Evolutionary conservation across 2,888 invertebrate species (phyloP), one percentile per base, ranked within the genome.

Genomic region (Brachylomia viminalis): DNA sequence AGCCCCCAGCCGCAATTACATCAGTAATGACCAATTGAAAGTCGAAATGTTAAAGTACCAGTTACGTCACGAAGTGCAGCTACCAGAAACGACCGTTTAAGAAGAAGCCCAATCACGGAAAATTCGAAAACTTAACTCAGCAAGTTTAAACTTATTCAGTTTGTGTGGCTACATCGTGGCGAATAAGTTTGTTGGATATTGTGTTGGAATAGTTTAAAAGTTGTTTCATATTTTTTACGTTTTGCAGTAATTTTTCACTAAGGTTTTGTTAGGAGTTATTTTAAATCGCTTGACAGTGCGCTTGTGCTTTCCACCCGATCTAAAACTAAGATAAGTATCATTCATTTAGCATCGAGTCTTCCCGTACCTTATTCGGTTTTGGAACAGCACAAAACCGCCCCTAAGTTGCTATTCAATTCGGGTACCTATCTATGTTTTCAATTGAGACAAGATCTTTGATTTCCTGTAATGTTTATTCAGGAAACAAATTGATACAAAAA

Each of bases 11-110:
- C 47, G 67, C 84, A 59, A 79, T 84, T 77, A 83, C 76, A 84
- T 74, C 75, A 59, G 76, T 86, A 84, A 86, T 72, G 74, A 72
- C 74, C 86, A 78, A 86, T 86, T 83, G 83, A 78, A 87, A 80
- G 61, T 80, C 72, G 47, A 86, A 77, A 83, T 83, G 86, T 80
- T 15, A 62, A 86, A 83, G 74, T 77, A 52, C 73, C 68, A 56
- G 72, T 75, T 65, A 75, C 71, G 64, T 68, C 56, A 42, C 62
- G 68, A 66, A 75, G 38, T 85, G 79, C 79, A 79, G 72, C 70
- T 86, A 70, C 74, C 76, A 65, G 69, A 67, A 83, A 73, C 65
- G 73, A 54, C 66, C 59, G 52, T 42, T 86, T 70, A 67, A 75
- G 79, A 76, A 75, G 82, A 47, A 78, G 20, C 67, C 38, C 77